Percentiles rank a stretch among this genome's conserved stretches.
Evolutionary conservation across 2,113 vertebrate species (phyloP).

Genomic region (Hystrix brachyura): DNA sequence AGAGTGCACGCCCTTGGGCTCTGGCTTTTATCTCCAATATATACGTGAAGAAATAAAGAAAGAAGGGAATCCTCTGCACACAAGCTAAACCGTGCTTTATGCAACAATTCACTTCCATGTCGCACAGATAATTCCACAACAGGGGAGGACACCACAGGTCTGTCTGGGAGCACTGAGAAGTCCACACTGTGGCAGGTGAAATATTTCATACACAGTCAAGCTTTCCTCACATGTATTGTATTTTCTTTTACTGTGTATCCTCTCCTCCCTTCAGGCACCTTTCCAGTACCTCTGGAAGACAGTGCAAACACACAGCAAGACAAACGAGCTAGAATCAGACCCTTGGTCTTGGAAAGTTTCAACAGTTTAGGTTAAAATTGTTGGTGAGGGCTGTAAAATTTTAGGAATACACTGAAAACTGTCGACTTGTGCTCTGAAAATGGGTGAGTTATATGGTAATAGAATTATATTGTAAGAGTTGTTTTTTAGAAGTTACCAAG

Average conservation of each 20-base stretch:
- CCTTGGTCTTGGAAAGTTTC: not conserved
- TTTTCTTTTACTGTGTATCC: not conserved
- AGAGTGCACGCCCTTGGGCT: not conserved
- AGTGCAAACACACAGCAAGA: not conserved
- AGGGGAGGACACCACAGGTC: not conserved
- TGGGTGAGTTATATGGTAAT: not conserved
- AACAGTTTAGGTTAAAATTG: not conserved
- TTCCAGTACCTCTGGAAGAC: not conserved
- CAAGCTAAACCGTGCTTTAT: not conserved
- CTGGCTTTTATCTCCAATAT: not conserved
- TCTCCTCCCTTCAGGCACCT: not conserved
- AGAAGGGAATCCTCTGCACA: not conserved
- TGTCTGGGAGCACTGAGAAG: not conserved
- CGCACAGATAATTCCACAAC: not conserved
- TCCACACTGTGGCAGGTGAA: not conserved
- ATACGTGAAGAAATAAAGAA: not conserved
- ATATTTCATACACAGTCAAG: not conserved
- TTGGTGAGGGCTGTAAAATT: not conserved
- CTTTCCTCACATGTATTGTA: not conserved
- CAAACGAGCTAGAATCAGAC: not conserved
- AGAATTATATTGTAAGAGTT: not conserved
- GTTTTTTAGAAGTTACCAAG: not conserved
- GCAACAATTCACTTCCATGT: not conserved
- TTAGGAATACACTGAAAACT: slow-evolving; percentile 3
- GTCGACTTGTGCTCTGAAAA: not conserved